A percentile compares a stretch with the other conserved stretches of the same genome.
Conservation (phyloP, 2,113 vertebrate species). For the Dicaeum eximium region DNA sequence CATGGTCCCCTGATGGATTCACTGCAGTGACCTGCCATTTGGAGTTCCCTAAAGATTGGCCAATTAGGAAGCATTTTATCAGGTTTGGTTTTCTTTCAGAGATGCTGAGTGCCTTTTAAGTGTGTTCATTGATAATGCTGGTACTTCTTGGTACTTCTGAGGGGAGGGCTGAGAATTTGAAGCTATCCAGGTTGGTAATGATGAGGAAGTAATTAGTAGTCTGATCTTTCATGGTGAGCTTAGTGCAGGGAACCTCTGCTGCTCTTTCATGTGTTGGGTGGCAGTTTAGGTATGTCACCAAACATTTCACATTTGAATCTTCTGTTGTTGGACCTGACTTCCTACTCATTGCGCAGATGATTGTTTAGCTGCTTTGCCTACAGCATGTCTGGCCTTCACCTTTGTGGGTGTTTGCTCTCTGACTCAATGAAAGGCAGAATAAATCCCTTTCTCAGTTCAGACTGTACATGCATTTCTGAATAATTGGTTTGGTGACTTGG, state of each 20-base stretch:
- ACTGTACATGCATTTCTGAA: neutral
- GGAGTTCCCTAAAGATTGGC: neutral
- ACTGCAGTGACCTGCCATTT: neutral
- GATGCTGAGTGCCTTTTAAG: neutral
- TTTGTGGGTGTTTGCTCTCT: neutral
- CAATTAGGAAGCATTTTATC: neutral
- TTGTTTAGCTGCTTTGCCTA: neutral
- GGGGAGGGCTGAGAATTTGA: neutral
- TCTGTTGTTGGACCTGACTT: neutral
- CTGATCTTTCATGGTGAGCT: neutral
- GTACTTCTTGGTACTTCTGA: conserved; percentile 4
- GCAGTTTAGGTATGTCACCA: neutral
- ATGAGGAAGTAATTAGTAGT: neutral
- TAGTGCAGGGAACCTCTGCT: neutral
- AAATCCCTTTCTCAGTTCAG: neutral
- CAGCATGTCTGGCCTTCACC: neutral
- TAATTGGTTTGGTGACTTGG: neutral
- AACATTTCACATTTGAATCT: neutral
- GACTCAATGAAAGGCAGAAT: neutral
- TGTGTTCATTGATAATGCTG: neutral
- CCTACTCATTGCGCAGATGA: neutral
- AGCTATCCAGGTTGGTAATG: neutral
- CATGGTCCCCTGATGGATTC: neutral
- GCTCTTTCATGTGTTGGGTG: neutral
- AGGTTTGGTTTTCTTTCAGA: conserved; percentile 13